These are phyloP conservation scores for Pithys albifrons DNA, from an alignment of 2,113 vertebrate species.

Conservation along the genomic window DNA sequence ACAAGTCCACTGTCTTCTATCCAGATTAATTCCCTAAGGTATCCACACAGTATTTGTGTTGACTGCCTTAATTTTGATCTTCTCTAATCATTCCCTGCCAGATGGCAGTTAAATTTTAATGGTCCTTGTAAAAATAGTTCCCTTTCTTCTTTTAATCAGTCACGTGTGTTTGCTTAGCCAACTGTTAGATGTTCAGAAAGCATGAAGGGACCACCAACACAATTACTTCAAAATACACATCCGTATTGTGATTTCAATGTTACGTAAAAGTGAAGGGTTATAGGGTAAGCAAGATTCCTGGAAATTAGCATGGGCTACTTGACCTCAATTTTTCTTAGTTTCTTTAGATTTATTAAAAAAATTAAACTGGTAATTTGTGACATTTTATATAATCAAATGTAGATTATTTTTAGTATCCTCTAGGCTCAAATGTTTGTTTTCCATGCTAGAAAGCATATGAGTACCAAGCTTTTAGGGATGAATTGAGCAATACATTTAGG, in stretches of 20 bases:
- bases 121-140: conserved; percentile 79
- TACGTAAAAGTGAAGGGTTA: not conserved
- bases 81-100: conserved; percentile 84
- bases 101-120: conserved; percentile 85
- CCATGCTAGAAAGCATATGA: not conserved
- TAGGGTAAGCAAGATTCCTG: not conserved
- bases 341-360: not conserved
- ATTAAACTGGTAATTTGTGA: not conserved
- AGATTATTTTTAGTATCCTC: not conserved
- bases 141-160: conserved; percentile 84
- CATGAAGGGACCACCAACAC: conserved; percentile 79
- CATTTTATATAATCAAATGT: not conserved
- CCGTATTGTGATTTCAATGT: conserved; percentile 11
- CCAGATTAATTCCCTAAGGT: conserved; percentile 79
- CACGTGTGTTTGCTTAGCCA: conserved; percentile 81
- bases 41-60: conserved; percentile 80
- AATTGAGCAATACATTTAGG: not conserved
- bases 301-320: not conserved
- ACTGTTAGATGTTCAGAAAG: conserved; percentile 76
- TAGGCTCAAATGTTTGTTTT: not conserved
- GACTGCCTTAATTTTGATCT: conserved; percentile 85
- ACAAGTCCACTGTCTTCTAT: conserved; percentile 74
- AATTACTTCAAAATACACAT: conserved; percentile 73
- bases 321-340: not conserved
- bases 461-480: not conserved